Base-by-base conservation (phyloP, 64 coral and sea anemone species). In the Montipora capricornis region DNA sequence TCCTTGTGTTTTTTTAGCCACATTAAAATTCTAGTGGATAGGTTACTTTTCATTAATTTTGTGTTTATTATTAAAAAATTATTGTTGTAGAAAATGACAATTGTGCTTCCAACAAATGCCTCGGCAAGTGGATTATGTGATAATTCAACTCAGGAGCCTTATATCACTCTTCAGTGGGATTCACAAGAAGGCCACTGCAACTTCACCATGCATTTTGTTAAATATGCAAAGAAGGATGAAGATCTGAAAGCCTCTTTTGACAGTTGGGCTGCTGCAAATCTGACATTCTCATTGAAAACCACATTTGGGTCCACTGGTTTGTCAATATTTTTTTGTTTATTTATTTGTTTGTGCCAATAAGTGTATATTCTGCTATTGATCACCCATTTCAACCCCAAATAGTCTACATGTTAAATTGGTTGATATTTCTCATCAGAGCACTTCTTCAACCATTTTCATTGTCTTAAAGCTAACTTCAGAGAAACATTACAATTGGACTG, bases 191-290 rank as follows among this genome's bases (percentile, higher is more conserved):
- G 44, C 47, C 47, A 17, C 8, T 84, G 7, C 19, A 84, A 68
- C 58, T 84, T 84, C 44, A 69, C 81, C 44, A 84, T 84, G 81
- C 44, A 84, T 48, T 84, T 84, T 84, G 29, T 7, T 15, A 82
- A 8, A 37, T 45, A 14, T 16, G 75, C 3, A 47, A 47, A 16
- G 14, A 14, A 14, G 24, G 13, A 37, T 5, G 22, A 60, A 11
- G 51, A 16, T 59, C 5, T 37, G 53, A 24, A 60, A 9, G 1
- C 22, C 16, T 6, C 68, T n/a, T 57, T 11, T 9, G 5, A 52
- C 13, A 11, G 26, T 44, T 84, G 81, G 81, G 26, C 60, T 15
- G 81, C 81, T 48, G 60, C 60, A 47, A 84, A 84, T 68, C 19
- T 84, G 45, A 49, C 62, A 68, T 84, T 84, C 16, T 84, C 81